Conservation (phyloP, 2,888 invertebrate species). For the Dolichomitus sp. region DNA sequence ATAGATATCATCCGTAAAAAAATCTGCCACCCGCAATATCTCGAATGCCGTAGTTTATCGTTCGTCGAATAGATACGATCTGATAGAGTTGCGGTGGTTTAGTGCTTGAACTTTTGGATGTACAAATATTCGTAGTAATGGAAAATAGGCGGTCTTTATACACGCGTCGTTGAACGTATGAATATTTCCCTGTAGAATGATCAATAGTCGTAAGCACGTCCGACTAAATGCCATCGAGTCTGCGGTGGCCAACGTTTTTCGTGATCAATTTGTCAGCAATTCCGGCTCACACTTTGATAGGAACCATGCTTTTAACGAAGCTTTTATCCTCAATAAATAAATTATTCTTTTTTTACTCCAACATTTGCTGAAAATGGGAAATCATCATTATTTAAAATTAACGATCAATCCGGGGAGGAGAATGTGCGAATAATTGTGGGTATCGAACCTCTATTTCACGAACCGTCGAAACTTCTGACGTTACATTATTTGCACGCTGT, state of each 20-base stretch:
- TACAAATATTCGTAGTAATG: constrained; percentile 54
- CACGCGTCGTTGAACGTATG: constrained; percentile 34
- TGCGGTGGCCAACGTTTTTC: background rate
- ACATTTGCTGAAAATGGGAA: background rate
- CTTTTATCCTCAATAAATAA: constrained; percentile 44
- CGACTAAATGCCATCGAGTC: constrained; percentile 46
- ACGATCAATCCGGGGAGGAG: constrained; percentile 19
- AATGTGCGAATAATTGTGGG: constrained; percentile 20
- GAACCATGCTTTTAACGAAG: constrained; percentile 42
- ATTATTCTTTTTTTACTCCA: background rate
- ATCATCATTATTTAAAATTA: background rate
- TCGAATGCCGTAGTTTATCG: background rate
- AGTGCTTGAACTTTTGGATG: constrained; percentile 36
- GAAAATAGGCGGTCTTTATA: constrained; percentile 47
- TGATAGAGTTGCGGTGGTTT: constrained; percentile 6
- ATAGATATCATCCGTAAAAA: constrained; percentile 15
- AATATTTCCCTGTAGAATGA: constrained; percentile 36
- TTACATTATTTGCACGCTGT: constrained; percentile 38
- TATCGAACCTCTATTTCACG: constrained; percentile 27
- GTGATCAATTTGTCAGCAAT: constrained; percentile 47
- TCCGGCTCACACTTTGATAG: constrained; percentile 47
- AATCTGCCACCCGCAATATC: background rate
- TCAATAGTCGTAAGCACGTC: constrained; percentile 36
- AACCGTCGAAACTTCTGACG: constrained; percentile 17
- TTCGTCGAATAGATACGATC: constrained; percentile 17